Conservation (phyloP, 2,797 vertebrate genomes). For the Amblyopsis hoosieri region DNA sequence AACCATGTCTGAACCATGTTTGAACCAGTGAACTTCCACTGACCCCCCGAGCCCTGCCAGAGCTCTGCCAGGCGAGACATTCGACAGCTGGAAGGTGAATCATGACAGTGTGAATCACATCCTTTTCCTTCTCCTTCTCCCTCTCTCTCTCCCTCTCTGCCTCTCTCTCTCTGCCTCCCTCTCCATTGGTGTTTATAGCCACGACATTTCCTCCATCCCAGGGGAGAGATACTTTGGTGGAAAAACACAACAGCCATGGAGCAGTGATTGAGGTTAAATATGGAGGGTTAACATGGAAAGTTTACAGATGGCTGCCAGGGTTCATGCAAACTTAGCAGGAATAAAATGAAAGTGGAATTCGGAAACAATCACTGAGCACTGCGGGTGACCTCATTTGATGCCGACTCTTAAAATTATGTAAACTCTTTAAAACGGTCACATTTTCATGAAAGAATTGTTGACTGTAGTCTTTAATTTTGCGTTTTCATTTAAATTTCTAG, state of each 20-base stretch:
- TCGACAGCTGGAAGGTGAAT: constrained; percentile 61
- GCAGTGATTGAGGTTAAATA: no score
- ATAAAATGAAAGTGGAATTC: constrained; percentile 18
- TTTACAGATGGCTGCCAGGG: constrained; percentile 46
- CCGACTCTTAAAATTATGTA: background rate
- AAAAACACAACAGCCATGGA: constrained; percentile 29
- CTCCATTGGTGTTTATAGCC: constrained; percentile 64
- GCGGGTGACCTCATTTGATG: constrained; percentile 8
- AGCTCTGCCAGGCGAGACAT: constrained; percentile 22
- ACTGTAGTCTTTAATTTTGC: background rate
- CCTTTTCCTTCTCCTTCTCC: constrained; percentile 28
- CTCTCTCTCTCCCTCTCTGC: constrained; percentile 29
- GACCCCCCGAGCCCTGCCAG: constrained; percentile 20
- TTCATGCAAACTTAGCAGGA: constrained; percentile 4
- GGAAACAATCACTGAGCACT: constrained; percentile 3
- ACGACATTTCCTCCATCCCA: constrained; percentile 56
- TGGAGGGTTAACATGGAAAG: background rate
- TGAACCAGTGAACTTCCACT: constrained; percentile 38
- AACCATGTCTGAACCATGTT: constrained; percentile 4
- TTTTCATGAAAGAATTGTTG: background rate
- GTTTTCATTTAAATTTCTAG: background rate
- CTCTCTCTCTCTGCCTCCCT: constrained; percentile 32
- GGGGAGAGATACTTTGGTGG: constrained; percentile 48
- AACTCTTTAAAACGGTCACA: background rate
- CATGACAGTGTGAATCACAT: constrained; percentile 58